Conservation (phyloP, 2,797 vertebrate species). For the Neomorphus geoffroyi region DNA sequence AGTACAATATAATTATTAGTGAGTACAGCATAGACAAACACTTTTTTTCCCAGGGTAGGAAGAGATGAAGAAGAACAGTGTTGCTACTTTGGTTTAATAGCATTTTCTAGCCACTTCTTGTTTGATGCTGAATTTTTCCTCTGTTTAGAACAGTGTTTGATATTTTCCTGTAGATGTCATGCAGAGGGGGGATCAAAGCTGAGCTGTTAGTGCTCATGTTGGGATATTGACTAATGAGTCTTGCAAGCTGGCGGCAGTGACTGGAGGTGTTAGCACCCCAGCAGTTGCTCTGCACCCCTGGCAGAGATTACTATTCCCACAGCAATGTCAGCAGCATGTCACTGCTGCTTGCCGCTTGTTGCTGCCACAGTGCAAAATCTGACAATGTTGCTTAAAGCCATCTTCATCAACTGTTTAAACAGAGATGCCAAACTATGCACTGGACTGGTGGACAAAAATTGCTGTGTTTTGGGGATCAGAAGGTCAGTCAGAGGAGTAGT, state of each 20-base stretch:
- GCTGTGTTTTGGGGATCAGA: background rate
- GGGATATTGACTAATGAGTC: background rate
- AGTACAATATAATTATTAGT: background rate
- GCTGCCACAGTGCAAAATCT: background rate
- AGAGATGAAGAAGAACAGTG: background rate
- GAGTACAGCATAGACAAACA: background rate
- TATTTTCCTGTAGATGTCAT: background rate
- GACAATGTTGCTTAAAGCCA: background rate
- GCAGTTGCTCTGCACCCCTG: background rate
- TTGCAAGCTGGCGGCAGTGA: background rate
- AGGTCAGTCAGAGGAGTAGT: background rate
- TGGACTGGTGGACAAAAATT: background rate
- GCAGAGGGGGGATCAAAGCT: accelerated
- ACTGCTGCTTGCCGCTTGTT: background rate
- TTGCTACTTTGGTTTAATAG: background rate
- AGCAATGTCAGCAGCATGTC: background rate
- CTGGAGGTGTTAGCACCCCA: background rate
- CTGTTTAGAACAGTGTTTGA: background rate
- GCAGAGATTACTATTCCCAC: background rate
- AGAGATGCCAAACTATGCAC: background rate
- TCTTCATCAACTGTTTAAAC: background rate
- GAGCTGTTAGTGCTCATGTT: background rate
- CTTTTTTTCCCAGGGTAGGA: background rate
- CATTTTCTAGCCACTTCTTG: background rate
- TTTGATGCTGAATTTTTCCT: background rate